Evolutionary conservation across 30 jellyfish, hydroid and myxozoan genomes (phyloP).

Genomic region (Hydra vulgaris): DNA sequence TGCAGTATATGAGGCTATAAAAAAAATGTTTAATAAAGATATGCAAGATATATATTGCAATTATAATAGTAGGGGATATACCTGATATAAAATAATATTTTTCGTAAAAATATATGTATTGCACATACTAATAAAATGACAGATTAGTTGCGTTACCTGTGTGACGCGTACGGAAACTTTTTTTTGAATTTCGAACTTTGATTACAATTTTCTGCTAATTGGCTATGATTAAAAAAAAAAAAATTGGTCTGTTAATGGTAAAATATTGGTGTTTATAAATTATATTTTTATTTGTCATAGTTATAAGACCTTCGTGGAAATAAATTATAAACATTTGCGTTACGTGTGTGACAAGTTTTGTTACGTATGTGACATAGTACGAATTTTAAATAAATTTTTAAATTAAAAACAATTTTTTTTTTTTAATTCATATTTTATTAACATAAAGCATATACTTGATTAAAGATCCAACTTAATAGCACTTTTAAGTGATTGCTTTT

Average conservation of each 20-base stretch:
- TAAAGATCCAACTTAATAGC: not conserved
- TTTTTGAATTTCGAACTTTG: not conserved
- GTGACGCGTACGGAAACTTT: not conserved
- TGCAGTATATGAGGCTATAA: not conserved
- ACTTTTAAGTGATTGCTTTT: not conserved
- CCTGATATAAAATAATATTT: not conserved
- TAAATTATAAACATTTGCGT: not conserved
- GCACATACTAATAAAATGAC: not conserved
- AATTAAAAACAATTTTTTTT: too few relatives aligned
- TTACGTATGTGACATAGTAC: not conserved
- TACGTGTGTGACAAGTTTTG: not conserved
- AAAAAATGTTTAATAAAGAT: not conserved
- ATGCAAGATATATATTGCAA: not conserved
- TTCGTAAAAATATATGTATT: not conserved
- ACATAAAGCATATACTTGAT: not conserved
- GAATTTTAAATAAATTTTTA: not conserved
- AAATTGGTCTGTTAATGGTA: not conserved
- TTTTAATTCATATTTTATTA: not conserved
- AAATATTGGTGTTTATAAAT: not conserved
- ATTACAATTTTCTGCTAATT: too few relatives aligned
- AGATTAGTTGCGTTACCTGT: not conserved
- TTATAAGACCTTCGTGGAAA: not conserved
- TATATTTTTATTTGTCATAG: not conserved
- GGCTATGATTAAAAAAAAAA: not conserved
- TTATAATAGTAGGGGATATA: not conserved